These are phyloP conservation scores for Sussaba pulchella DNA, from an alignment of 2,888 invertebrate species.

Conservation along the genomic window DNA sequence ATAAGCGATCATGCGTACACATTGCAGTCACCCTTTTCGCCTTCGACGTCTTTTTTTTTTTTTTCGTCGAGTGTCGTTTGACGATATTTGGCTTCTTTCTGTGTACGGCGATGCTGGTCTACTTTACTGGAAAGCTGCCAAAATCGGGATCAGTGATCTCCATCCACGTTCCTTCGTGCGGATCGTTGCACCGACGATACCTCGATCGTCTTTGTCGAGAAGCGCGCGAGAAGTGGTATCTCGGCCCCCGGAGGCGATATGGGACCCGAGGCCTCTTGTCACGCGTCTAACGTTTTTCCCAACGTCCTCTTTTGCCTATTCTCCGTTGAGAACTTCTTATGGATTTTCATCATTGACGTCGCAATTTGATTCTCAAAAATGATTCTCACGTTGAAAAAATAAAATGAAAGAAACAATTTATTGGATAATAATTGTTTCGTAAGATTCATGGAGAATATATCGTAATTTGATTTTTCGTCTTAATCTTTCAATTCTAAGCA, in stretches of 20 bases:
- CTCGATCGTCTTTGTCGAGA: slow-evolving; percentile 65
- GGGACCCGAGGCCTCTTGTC: slow-evolving; percentile 42
- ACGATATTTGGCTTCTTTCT: slow-evolving; percentile 57
- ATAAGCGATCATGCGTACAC: slow-evolving; percentile 50
- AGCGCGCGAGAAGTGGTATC: slow-evolving; percentile 44
- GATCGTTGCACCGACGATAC: slow-evolving; percentile 65
- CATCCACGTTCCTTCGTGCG: slow-evolving; percentile 64
- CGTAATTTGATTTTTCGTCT: no score
- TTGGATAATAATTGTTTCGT: no score
- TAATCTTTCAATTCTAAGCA: no score
- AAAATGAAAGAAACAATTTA: no score
- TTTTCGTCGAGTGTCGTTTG: neutral
- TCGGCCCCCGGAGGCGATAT: slow-evolving; percentile 48
- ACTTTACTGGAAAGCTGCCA: slow-evolving; percentile 56
- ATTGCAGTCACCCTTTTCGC: slow-evolving; percentile 35
- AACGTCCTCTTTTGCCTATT: slow-evolving; percentile 5
- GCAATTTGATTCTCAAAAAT: no score
- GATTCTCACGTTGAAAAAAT: no score
- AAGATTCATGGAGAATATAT: no score
- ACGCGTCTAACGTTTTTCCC: slow-evolving; percentile 36
- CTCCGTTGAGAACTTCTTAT: slow-evolving; percentile 11
- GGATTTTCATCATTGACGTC: neutral
- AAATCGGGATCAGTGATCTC: slow-evolving; percentile 66
- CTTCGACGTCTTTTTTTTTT: slow-evolving; percentile 24
- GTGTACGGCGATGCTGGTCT: slow-evolving; percentile 46